Percentiles rank a stretch among this genome's conserved stretches.
Evolutionary conservation across 23 tunicate species (phyloP).

Genomic region (Trididemnum clinides): DNA sequence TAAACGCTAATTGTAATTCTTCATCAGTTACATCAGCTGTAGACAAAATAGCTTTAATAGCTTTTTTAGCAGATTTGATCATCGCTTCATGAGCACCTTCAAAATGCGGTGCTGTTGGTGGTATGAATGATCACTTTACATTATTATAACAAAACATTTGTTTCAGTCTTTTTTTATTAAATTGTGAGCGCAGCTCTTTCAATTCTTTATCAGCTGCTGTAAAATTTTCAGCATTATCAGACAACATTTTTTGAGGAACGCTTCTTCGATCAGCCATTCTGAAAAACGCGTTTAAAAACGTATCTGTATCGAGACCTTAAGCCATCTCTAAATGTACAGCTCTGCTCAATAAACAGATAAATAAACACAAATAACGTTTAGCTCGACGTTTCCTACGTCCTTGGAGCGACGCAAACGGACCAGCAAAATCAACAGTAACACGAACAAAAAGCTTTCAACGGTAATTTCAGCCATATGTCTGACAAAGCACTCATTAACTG

Average conservation of each 20-base stretch:
- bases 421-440: constrained; percentile 19
- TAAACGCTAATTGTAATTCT: neutral
- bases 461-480: no score
- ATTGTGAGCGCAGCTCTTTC: neutral
- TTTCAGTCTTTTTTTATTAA: neutral
- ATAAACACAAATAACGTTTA: neutral
- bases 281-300: constrained; percentile 7
- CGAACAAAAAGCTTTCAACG: neutral
- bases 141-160: neutral
- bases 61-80: constrained; percentile 13
- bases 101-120: constrained; percentile 9
- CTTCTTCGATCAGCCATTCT: neutral
- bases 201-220: neutral
- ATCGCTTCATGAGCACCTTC: constrained; percentile 4
- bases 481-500: neutral
- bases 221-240: neutral
- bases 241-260: neutral
- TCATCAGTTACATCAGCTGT: neutral
- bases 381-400: neutral
- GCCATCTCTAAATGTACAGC: constrained; percentile 13
- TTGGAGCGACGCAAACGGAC: neutral
- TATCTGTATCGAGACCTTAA: neutral
- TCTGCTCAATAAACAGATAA: neutral
- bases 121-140: neutral
- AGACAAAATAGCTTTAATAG: neutral